These are phyloP conservation scores for Telmatherina bonti DNA, from an alignment of 2,797 vertebrate genomes.

Conservation along the genomic window DNA sequence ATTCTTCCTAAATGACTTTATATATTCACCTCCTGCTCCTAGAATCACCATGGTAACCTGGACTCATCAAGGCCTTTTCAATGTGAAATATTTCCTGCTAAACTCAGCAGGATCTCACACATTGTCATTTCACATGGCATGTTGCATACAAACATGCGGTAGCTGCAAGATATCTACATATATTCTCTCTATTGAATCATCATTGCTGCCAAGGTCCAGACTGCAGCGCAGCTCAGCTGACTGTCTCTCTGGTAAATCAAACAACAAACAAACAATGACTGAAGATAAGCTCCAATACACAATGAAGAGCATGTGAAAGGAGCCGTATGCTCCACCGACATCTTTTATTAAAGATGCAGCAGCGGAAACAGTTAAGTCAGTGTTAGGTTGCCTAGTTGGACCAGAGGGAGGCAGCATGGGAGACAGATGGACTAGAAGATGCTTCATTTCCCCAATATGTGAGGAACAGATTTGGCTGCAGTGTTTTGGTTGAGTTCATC, in stretches of 20 bases:
- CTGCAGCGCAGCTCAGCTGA: not conserved
- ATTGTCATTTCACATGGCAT: too few species aligned
- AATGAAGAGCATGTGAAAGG: not conserved
- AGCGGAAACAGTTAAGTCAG: constrained; percentile 25
- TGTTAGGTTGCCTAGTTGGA: constrained; percentile 19
- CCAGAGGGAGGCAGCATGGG: constrained; percentile 16
- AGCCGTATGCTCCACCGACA: not conserved
- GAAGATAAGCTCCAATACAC: not conserved
- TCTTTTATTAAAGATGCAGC: constrained; percentile 30
- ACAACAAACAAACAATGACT: not conserved
- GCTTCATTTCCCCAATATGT: constrained; percentile 41
- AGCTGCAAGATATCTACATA: too few species aligned
- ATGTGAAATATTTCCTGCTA: too few species aligned
- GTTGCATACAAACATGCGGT: too few species aligned
- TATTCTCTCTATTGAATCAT: too few species aligned
- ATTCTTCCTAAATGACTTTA: too few species aligned
- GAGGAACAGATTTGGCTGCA: constrained; percentile 13
- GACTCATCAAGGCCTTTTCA: too few species aligned
- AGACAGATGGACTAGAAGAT: constrained; percentile 44
- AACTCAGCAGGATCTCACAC: too few species aligned
- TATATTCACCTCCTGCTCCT: too few species aligned
- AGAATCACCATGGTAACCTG: too few species aligned
- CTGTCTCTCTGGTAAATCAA: constrained; percentile 1
- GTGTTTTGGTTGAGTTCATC: constrained; percentile 11
- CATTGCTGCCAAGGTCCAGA: too few species aligned